A percentile compares a stretch with the other conserved stretches of the same genome.
Conservation (phyloP, 2,888 invertebrate genomes). For the Nycteola revayana region DNA sequence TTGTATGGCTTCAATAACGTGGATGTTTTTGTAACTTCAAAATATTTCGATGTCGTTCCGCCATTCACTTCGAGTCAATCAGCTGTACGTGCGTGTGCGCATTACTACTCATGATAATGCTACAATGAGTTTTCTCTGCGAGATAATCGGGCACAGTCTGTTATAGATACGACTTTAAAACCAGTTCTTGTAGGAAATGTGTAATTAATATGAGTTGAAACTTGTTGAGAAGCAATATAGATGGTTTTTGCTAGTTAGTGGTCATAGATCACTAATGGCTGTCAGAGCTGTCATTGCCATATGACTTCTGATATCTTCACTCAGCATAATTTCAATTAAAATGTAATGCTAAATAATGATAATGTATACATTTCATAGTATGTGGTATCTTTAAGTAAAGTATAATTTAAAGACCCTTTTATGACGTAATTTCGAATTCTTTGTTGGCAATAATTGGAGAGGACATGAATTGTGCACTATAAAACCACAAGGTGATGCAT, state of each 20-base stretch:
- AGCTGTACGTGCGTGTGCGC: conserved; percentile 53
- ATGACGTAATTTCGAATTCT: too few relatives aligned
- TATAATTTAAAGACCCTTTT: too few relatives aligned
- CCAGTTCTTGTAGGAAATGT: conserved; percentile 54
- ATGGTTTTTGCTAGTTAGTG: conserved; percentile 39
- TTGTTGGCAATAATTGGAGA: too few relatives aligned
- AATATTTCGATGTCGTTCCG: conserved; percentile 73
- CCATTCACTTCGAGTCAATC: conserved; percentile 67
- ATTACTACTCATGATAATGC: conserved; percentile 52
- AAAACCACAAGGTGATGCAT: too few relatives aligned
- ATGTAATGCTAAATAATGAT: too few relatives aligned
- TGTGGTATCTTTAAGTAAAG: too few relatives aligned
- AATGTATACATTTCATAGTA: too few relatives aligned
- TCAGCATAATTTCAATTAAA: background rate
- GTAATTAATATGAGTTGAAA: conserved; percentile 42
- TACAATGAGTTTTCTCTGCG: conserved; percentile 49
- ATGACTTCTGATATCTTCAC: conserved; percentile 26
- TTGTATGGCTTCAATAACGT: conserved; percentile 69
- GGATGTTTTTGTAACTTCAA: conserved; percentile 67
- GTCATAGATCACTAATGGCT: conserved; percentile 41
- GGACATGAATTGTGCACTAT: too few relatives aligned
- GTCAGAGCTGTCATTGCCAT: conserved; percentile 37
- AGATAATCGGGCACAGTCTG: conserved; percentile 54
- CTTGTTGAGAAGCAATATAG: conserved; percentile 35
- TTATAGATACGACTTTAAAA: conserved; percentile 37